Base-by-base conservation (phyloP, 2,113 vertebrate genomes). In the Sula dactylatra region DNA sequence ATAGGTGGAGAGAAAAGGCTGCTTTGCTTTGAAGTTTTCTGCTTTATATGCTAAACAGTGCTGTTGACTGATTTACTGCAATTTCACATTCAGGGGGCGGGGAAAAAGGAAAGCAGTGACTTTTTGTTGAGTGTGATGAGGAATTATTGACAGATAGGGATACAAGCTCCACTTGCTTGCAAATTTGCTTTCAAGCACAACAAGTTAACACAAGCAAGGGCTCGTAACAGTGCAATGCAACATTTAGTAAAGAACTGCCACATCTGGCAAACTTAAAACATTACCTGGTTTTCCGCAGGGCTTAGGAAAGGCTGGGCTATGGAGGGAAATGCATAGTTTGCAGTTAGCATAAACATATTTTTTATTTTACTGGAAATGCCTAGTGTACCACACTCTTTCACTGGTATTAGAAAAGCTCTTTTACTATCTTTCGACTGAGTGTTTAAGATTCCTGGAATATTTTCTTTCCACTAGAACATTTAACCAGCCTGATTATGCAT, bases 361-460 rank as follows among this genome's bases (percentile, higher is more conserved):
- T 86, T n/a, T 45, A n/a, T 88, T 93, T 92, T 58, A 11, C 67
- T 54, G 16, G 66, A n/a, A 96, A 70, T 54, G 49, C 66, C 58
- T 11, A n/a, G 25, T 16, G 61, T 42, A n/a, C 85, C 88, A 47
- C 54, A 5, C 59, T 66, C 40, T 62, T 49, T 45, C 56, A 1
- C 11, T 34, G 61, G 74, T 15, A 40, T 26, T 67, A 49, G 61
- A 31, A 82, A 74, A 71, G 31, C 67, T 74, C 73, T 69, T 93
- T 94, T 20, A 44, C 73, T 47, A 34, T 90, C 90, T 88, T 94
- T 67, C 88, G 59, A 38, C 31, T 25, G 87, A 84, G 92, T 94
- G 87, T 88, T 96, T 96, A 44, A 83, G 86, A 98, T 97, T 97
- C 97, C 90, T 96, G 97, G 94, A 95, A 97, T 98, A 87, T 76